phyloP scores from a whole-genome alignment of 2,113 vertebrate genomes.

The Rhynchopsitta pachyrhyncha region DNA sequence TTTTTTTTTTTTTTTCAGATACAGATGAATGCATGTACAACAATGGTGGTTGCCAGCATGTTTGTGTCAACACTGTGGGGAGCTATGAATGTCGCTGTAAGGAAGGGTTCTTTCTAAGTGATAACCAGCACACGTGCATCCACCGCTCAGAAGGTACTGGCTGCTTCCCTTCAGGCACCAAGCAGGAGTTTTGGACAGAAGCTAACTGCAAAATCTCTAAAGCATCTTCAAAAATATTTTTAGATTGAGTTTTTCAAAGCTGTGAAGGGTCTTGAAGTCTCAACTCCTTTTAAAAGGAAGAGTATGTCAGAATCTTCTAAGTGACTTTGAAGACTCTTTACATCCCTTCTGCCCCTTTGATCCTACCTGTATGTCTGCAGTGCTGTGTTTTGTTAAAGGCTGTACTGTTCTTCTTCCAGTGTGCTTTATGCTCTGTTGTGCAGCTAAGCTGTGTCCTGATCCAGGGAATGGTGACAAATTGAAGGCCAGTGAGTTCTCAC shows the following conservation, averaged over 20 bases:
- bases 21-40: conserved; percentile 87
- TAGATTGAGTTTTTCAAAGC: conserved; percentile 2
- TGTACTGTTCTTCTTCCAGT: background rate
- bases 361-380: background rate
- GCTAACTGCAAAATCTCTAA: background rate
- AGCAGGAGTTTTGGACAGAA: background rate
- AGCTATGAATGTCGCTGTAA: conserved; percentile 96
- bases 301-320: background rate
- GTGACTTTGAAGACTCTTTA: background rate
- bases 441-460: background rate
- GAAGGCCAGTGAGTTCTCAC: background rate
- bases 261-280: background rate
- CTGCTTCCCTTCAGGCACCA: background rate
- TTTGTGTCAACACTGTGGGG: conserved; percentile 92
- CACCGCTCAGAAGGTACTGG: conserved; percentile 90
- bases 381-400: background rate
- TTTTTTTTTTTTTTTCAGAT: conserved; percentile 62
- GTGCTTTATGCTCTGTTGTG: background rate
- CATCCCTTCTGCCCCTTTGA: background rate
- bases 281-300: background rate
- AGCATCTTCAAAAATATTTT: background rate
- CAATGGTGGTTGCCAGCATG: conserved; percentile 95
- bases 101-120: conserved; percentile 94
- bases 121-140: conserved; percentile 98
- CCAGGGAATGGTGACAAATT: background rate